phyloP scores from a whole-genome alignment of 2,888 invertebrate species.

The Lissonota sp. region DNA sequence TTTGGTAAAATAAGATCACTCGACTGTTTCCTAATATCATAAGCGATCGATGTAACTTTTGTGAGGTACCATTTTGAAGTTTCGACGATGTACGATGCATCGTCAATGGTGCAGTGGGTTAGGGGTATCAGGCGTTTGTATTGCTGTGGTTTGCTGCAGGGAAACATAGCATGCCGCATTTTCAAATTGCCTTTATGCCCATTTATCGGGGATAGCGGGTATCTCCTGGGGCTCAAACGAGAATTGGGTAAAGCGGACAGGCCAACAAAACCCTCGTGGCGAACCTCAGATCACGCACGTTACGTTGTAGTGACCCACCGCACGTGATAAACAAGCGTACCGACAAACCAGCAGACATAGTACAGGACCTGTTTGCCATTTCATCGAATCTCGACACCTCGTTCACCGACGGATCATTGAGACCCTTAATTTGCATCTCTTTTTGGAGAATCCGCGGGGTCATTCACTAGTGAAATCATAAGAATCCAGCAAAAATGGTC shows the following conservation, averaged over 20 bases:
- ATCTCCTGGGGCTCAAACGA: conserved; percentile 41
- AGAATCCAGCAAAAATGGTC: no score
- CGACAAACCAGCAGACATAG: conserved; percentile 36
- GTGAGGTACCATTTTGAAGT: not conserved
- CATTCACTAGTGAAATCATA: no score
- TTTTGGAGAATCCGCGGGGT: not conserved
- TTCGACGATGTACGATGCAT: no score
- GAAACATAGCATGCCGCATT: conserved; percentile 51
- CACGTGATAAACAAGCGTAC: conserved; percentile 59
- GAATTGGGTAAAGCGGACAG: conserved; percentile 32
- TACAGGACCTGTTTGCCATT: conserved; percentile 31
- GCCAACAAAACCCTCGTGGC: conserved; percentile 61
- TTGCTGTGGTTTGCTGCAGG: conserved; percentile 53
- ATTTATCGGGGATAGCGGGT: conserved; percentile 43
- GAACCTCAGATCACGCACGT: conserved; percentile 61
- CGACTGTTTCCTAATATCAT: no score
- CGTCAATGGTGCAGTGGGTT: not conserved
- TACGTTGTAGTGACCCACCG: conserved; percentile 41
- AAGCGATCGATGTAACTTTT: conserved; percentile 19
- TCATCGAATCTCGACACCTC: conserved; percentile 58
- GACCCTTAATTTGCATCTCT: conserved; percentile 3
- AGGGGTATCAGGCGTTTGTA: conserved; percentile 27
- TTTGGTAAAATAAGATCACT: no score
- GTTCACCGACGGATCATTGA: conserved; percentile 46
- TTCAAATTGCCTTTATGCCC: conserved; percentile 25